Evolutionary conservation across 2,113 vertebrate species (phyloP).

Genomic region (Aegithalos caudatus): DNA sequence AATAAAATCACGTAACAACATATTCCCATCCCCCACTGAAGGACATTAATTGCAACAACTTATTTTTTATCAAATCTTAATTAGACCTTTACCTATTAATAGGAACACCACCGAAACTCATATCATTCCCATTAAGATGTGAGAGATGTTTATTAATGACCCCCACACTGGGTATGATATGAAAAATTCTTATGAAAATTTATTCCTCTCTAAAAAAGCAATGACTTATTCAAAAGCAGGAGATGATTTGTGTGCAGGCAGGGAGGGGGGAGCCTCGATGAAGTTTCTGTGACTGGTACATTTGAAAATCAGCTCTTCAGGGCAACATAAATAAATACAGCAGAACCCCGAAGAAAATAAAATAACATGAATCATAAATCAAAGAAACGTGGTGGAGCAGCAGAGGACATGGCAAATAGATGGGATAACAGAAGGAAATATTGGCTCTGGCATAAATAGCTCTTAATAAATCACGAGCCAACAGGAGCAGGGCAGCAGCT

Average conservation of each 20-base stretch:
- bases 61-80: background rate
- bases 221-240: slow-evolving; percentile 41
- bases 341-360: slow-evolving; percentile 30
- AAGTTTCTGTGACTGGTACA: background rate
- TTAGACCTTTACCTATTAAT: background rate
- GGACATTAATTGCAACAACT: background rate
- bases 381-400: background rate
- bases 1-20: background rate
- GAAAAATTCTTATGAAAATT: slow-evolving; percentile 4
- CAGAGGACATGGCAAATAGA: slow-evolving; percentile 44
- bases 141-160: slow-evolving; percentile 5
- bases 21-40: background rate
- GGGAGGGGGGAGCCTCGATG: background rate
- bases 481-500: background rate
- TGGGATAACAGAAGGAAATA: slow-evolving; percentile 63
- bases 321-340: slow-evolving; percentile 49
- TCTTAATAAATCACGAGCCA: slow-evolving; percentile 63
- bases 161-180: background rate
- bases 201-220: background rate
- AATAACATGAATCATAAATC: slow-evolving; percentile 54
- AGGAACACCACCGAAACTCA: background rate
- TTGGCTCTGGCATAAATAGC: slow-evolving; percentile 52
- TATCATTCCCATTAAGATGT: background rate
- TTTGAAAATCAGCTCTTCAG: slow-evolving; percentile 18
- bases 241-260: background rate